phyloP scores from a whole-genome alignment of 2,797 vertebrate genomes.

The Pangasius krempfi region DNA sequence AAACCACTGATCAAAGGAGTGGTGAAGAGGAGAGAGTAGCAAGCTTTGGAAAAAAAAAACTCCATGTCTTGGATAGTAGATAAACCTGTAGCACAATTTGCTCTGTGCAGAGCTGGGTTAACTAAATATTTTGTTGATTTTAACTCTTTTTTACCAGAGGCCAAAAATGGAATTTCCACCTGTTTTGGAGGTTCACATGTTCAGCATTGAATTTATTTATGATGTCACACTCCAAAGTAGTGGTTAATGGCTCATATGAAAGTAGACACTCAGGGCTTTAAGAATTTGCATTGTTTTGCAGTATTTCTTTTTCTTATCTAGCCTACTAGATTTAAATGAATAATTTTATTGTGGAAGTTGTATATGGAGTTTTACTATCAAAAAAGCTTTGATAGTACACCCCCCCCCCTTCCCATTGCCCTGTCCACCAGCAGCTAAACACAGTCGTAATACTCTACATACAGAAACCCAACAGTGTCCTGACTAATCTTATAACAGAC shows the following conservation, averaged over 20 bases:
- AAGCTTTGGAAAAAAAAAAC: not conserved
- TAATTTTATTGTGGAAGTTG: not conserved
- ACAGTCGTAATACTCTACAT: not conserved
- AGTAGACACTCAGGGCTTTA: not conserved
- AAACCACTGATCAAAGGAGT: conserved; percentile 36
- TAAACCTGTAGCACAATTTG: not conserved
- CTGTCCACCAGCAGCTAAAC: not conserved
- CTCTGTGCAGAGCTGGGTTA: not conserved
- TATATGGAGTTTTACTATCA: not conserved
- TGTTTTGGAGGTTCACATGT: not conserved
- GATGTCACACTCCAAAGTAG: not conserved
- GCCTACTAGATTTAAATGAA: not conserved
- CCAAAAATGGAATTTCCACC: not conserved
- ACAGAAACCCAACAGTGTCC: not conserved
- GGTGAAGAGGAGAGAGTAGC: conserved; percentile 2
- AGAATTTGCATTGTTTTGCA: not conserved
- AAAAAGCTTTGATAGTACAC: too few species aligned
- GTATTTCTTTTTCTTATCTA: not conserved
- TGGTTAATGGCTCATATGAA: not conserved
- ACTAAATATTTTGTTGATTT: not conserved
- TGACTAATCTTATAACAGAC: not conserved
- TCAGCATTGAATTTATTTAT: not conserved
- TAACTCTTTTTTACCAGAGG: not conserved
- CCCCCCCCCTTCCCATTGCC: too few species aligned
- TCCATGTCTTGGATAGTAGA: not conserved